Evolutionary conservation across 37 sponge, comb jelly and placozoan genomes (phyloP).

Genomic region (Ianthella basta): DNA sequence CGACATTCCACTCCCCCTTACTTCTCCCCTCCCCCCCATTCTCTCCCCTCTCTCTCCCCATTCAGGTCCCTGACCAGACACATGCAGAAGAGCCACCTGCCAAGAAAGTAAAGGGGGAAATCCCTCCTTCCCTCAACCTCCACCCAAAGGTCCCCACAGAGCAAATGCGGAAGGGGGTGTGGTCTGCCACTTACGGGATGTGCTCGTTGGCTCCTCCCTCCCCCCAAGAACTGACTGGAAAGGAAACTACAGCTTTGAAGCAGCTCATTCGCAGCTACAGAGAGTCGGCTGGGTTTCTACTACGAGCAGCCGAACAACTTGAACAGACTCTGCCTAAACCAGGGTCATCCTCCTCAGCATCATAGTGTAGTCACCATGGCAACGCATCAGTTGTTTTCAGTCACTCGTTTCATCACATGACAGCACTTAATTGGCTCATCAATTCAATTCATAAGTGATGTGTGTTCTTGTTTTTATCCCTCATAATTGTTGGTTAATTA

Average conservation of each 20-base stretch:
- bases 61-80: too few species aligned
- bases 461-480: too few species aligned
- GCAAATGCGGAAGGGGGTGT: conserved; percentile 1
- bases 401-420: too few species aligned
- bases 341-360: not conserved
- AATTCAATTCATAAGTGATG: too few species aligned
- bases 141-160: not conserved
- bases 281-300: conserved; percentile 78
- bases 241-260: conserved; percentile 1
- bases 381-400: too few species aligned
- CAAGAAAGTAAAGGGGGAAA: conserved; percentile 7
- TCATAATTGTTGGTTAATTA: too few species aligned
- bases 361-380: too few species aligned
- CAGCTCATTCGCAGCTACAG: conserved; percentile 58
- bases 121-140: conserved; percentile 7
- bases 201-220: conserved; percentile 23
- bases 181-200: not conserved
- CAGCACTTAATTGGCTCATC: too few species aligned
- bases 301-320: conserved; percentile 81
- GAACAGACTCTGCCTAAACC: conserved; percentile 61
- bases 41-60: too few species aligned
- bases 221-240: not conserved
- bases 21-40: too few species aligned
- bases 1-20: too few species aligned
- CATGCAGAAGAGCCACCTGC: not conserved